Base-by-base conservation (phyloP, 2,888 invertebrate species). In the Rapana venosa region DNA sequence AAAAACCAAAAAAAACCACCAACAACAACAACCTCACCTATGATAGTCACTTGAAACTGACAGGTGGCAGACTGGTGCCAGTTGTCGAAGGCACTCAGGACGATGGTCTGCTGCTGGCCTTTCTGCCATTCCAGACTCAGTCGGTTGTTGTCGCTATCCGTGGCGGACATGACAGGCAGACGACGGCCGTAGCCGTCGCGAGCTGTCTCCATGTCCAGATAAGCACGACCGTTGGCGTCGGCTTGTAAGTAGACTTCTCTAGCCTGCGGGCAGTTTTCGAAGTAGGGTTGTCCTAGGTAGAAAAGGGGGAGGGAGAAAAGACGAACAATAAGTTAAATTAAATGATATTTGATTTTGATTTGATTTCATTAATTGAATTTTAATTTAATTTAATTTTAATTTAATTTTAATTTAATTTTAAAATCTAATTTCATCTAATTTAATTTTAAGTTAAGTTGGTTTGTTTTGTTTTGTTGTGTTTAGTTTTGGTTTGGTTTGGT, bases 261-360 rank as follows among this genome's bases (percentile, higher is more conserved):
- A 70, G 93, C 92, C 86, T 92, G 87, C 1, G 94, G 94, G 90
- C 95, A 95, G 88, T 92, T 91, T 36, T 93, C 93, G 92, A 94
- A 95, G 87, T 92, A 92, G 30, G 95, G 95, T 47, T 88, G 89
- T 35, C 91, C 94, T 94, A 36, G 22, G 47, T 74, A 8, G 15
- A n/a, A n/a, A n/a, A n/a, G 61, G 22, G 15, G 61, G 13, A 47
- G 2, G 47, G 15, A 77, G n/a, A 77, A 15, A 77, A 11, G n/a
- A 30, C 6, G 15, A 77, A 20, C 70, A 70, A 13, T 26, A 70
- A 47, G 2, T 47, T 8, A 47, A 8, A 47, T 47, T 47, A 47
- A 47, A n/a, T n/a, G n/a, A n/a, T n/a, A n/a, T n/a, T n/a, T n/a
- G n/a, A n/a, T n/a, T n/a, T n/a, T n/a, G n/a, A n/a, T n/a, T n/a